phyloP scores from a whole-genome alignment of 1,140 invertebrate genomes.

The Oncopeltus fasciatus region DNA sequence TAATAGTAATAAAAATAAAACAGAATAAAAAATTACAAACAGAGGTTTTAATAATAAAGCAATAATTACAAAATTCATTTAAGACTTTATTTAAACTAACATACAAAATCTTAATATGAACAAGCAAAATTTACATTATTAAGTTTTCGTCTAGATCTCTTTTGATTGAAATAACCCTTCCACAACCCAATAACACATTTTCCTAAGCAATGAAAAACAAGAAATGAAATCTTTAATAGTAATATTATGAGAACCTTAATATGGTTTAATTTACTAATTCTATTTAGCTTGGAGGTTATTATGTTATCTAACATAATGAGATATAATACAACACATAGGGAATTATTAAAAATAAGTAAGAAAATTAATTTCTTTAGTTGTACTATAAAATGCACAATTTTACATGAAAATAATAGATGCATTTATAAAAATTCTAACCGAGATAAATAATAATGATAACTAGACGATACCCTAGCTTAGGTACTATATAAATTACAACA shows the following conservation, averaged over 20 bases:
- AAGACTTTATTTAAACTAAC: slow-evolving; percentile 16
- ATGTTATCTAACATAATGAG: not conserved
- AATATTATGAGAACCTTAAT: not conserved
- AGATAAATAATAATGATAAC: no score
- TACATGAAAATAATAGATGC: slow-evolving; percentile 9
- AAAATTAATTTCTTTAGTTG: not conserved
- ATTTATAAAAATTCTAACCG: not conserved
- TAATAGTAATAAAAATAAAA: slow-evolving; percentile 23
- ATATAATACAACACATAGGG: slow-evolving; percentile 5
- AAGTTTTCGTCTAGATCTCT: slow-evolving; percentile 47
- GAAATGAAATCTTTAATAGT: not conserved
- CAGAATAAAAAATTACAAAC: slow-evolving; percentile 17
- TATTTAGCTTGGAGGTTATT: not conserved
- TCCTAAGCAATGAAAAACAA: slow-evolving; percentile 36
- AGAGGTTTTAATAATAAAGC: slow-evolving; percentile 28
- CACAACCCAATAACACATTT: slow-evolving; percentile 58
- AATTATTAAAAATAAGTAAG: not conserved
- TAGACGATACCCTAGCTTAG: no score
- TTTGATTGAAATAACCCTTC: slow-evolving; percentile 62
- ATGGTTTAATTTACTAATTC: not conserved
- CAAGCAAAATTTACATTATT: slow-evolving; percentile 22
- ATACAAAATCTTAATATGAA: slow-evolving; percentile 19
- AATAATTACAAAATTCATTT: slow-evolving; percentile 22
- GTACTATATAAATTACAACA: slow-evolving; percentile 6
- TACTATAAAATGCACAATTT: not conserved